Evolutionary conservation across 2,888 invertebrate species (phyloP).

Genomic region (Morpho helenor): DNA sequence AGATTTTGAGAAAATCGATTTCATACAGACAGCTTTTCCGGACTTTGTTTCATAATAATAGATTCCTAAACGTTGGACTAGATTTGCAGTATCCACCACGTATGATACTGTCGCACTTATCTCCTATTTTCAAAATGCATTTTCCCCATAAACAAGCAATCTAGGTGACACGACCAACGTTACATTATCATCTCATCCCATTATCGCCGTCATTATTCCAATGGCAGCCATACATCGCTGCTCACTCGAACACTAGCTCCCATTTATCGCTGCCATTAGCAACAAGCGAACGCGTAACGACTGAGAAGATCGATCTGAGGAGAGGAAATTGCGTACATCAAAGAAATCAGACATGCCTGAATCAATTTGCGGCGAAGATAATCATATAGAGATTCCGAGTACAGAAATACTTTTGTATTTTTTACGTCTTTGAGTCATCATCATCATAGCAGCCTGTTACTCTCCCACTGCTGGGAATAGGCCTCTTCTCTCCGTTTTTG

Average conservation of each 20-base stretch:
- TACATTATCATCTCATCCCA: constrained; percentile 32
- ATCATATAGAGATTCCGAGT: constrained; percentile 10
- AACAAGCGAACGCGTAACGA: constrained; percentile 41
- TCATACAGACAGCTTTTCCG: too few species aligned
- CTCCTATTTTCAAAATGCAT: too few species aligned
- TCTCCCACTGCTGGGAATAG: too few species aligned
- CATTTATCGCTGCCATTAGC: constrained; percentile 56
- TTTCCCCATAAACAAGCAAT: too few species aligned
- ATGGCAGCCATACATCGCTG: constrained; percentile 57
- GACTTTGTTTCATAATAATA: too few species aligned
- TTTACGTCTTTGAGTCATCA: neutral
- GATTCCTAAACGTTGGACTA: too few species aligned
- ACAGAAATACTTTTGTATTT: constrained; percentile 2
- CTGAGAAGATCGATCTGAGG: constrained; percentile 19
- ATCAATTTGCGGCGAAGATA: constrained; percentile 27
- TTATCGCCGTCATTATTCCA: constrained; percentile 46
- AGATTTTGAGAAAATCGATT: too few species aligned
- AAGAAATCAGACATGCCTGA: constrained; percentile 18
- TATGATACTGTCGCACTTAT: too few species aligned
- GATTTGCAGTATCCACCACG: too few species aligned
- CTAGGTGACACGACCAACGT: constrained; percentile 12
- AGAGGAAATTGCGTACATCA: constrained; percentile 25
- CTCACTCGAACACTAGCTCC: constrained; percentile 19
- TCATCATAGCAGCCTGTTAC: too few species aligned
- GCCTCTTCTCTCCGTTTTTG: too few species aligned